These are phyloP conservation scores for Merodon equestris DNA, from an alignment of 2,888 invertebrate species.

Conservation along the genomic window DNA sequence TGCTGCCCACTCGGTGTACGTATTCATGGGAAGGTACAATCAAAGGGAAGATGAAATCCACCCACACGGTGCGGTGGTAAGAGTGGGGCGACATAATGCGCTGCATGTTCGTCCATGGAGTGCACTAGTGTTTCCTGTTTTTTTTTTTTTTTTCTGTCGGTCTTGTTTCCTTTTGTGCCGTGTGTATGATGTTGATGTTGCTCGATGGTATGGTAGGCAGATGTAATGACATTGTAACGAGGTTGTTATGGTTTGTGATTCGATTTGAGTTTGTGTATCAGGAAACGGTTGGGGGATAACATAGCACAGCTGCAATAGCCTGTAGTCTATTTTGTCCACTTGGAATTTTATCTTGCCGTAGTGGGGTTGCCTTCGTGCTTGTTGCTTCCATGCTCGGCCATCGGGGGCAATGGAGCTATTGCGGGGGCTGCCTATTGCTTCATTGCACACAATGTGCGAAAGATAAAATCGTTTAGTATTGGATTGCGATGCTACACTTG, in stretches of 20 bases:
- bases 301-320: conserved; percentile 58
- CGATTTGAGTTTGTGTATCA: conserved; percentile 50
- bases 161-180: conserved; percentile 1
- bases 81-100: conserved; percentile 45
- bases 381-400: conserved; percentile 4
- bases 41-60: conserved; percentile 30
- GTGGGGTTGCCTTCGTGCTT: neutral
- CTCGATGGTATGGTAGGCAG: conserved; percentile 62
- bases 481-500: conserved; percentile 44
- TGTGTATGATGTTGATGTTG: conserved; percentile 26
- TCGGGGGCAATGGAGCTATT: conserved; percentile 22
- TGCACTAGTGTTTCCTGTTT: neutral
- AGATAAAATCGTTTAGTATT: conserved; percentile 60
- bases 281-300: conserved; percentile 31
- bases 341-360: conserved; percentile 38
- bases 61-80: conserved; percentile 46
- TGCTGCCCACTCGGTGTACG: conserved; percentile 58
- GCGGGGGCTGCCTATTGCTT: conserved; percentile 65
- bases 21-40: conserved; percentile 11
- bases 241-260: conserved; percentile 68
- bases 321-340: conserved; percentile 66
- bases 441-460: conserved; percentile 65
- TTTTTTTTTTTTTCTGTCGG: conserved; percentile 3
- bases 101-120: conserved; percentile 34
- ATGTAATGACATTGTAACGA: conserved; percentile 69